Percentiles rank a stretch among this genome's conserved stretches.
These are phyloP conservation scores for Sarcophaga caerulescens DNA, from an alignment of 2,888 invertebrate species.

Conservation along the genomic window DNA sequence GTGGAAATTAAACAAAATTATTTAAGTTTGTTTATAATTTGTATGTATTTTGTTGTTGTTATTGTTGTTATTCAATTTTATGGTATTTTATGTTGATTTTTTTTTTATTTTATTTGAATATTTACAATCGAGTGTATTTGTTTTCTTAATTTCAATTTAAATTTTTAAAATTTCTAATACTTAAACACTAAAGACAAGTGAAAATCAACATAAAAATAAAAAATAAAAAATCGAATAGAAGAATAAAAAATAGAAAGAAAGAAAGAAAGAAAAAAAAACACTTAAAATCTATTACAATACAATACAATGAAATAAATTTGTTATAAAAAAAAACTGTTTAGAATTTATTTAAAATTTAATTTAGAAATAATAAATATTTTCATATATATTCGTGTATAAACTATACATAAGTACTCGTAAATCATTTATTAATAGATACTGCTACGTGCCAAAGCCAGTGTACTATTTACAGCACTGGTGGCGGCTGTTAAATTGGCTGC, in stretches of 20 bases:
- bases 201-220: slow-evolving; percentile 31
- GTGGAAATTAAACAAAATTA: slow-evolving; percentile 1
- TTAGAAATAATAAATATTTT: slow-evolving; percentile 15
- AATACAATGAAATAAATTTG: slow-evolving; percentile 6
- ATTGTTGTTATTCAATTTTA: slow-evolving; percentile 30
- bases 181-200: slow-evolving; percentile 27
- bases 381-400: slow-evolving; percentile 28
- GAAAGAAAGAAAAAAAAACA: no score
- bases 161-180: slow-evolving; percentile 30
- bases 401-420: slow-evolving; percentile 34
- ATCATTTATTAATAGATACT: slow-evolving; percentile 74
- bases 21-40: slow-evolving; percentile 18
- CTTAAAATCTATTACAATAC: slow-evolving; percentile 23
- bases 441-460: slow-evolving; percentile 75
- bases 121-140: slow-evolving; percentile 39
- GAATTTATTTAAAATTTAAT: slow-evolving; percentile 2
- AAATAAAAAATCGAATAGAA: background rate
- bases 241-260: background rate
- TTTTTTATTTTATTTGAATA: slow-evolving; percentile 26
- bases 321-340: background rate
- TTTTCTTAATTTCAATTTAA: slow-evolving; percentile 4
- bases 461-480: slow-evolving; percentile 68
- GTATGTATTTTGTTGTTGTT: slow-evolving; percentile 18
- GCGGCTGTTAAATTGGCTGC: slow-evolving; percentile 61
- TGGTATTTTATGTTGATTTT: slow-evolving; percentile 23